Base-by-base conservation (phyloP, 2,797 vertebrate genomes). In the Coendou prehensilis region DNA sequence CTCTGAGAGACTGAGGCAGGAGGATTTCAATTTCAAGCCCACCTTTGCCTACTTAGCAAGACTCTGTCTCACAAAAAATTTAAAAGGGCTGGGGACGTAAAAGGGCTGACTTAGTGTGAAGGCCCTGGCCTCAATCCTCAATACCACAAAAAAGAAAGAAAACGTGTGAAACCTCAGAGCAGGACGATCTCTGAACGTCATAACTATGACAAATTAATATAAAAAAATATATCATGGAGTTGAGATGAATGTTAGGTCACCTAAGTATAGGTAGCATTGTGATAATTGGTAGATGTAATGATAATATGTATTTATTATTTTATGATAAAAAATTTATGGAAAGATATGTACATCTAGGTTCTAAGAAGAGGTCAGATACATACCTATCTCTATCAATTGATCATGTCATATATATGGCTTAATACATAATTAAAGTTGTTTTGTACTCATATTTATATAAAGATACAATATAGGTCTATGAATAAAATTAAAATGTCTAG, bases 171-270 rank as follows among this genome's bases (percentile, higher is more conserved):
- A 81, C 45, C 5, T 80, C 61, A 81, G 76, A 96, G 15, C 20
- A 92, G 57, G 67, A 45, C 57, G 3, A 91, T 41, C 67, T 96
- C 92, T 96, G 76, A 93, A 95, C 94, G 96, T 50, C 0, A 11
- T 76, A n/a, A 47, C 13, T 93, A 61, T 83, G 85, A 22, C 91
- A 88, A 37, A 92, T 50, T 0, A 0, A 37, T 95, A 52, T 71
- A 80, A 97, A 80, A 97, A 97, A 94, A 95, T 90, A 85, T 93
- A 22, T 95, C 10, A 41, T 76, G 54, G 61, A 28, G 59, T 91
- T 20, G 71, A 33, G 37, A 61, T 94, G 80, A 67, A 22, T 95
- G 4, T 11, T 41, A 84, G 28, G 11, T 96, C 59, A 93, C 0
- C 18, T 33, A 63, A 95, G 9, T 4, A 93, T 28, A 88, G 23